A percentile compares a stretch with the other conserved stretches of the same genome.
Evolutionary conservation across 2,113 vertebrate genomes (phyloP).

Genomic region (Ia io): DNA sequence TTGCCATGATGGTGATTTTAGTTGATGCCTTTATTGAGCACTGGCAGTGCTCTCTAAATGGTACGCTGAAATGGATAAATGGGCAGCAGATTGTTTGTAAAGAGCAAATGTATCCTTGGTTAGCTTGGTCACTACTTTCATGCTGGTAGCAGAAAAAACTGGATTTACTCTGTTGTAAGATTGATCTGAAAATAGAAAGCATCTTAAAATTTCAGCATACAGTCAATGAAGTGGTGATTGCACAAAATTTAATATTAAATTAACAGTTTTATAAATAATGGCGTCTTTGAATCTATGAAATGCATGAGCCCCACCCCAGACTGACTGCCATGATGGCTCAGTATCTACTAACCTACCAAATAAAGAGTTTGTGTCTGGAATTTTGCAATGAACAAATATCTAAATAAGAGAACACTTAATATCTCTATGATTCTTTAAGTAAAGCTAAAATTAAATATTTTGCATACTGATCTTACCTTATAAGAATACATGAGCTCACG

Average conservation of each 20-base stretch:
- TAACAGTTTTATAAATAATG: neutral
- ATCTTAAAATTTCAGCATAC: neutral
- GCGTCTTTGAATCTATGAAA: neutral
- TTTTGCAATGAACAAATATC: neutral
- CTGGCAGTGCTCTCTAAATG: neutral
- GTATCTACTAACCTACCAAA: neutral
- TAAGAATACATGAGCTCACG: neutral
- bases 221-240: neutral
- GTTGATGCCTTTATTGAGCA: neutral
- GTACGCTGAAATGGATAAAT: neutral
- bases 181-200: neutral
- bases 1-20: neutral
- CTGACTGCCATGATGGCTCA: neutral
- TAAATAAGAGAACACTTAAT: neutral
- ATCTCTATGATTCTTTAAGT: neutral
- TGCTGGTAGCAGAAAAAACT: neutral
- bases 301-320: neutral
- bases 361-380: neutral
- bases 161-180: neutral
- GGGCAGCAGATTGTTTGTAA: neutral
- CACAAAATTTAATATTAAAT: neutral
- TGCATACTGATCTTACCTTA: neutral
- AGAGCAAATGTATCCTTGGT: neutral
- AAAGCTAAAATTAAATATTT: neutral
- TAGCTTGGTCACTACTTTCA: neutral